Conservation (phyloP, 2,888 invertebrate species). For the Syrphus vitripennis region DNA sequence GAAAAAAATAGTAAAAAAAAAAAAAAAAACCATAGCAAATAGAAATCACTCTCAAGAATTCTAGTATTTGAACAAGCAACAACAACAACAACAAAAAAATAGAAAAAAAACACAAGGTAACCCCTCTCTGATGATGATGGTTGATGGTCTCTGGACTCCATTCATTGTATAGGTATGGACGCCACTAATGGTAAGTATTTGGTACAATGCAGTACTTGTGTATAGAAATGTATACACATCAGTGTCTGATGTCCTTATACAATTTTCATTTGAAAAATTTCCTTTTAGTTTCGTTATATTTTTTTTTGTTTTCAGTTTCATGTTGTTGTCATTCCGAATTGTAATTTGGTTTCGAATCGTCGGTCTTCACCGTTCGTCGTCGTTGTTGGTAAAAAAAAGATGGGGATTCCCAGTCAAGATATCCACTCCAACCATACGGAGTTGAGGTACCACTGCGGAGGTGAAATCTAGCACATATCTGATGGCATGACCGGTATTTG, state of each 20-base stretch:
- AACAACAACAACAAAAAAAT: no score
- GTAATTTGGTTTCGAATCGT: conserved; percentile 44
- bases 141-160: neutral
- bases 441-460: neutral
- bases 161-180: neutral
- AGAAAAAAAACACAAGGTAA: neutral
- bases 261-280: conserved; percentile 6
- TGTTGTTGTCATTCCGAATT: conserved; percentile 52
- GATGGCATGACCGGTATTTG: neutral
- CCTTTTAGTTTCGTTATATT: neutral
- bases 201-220: neutral
- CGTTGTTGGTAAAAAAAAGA: neutral
- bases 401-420: neutral
- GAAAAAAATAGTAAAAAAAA: no score
- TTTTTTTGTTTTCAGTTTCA: neutral
- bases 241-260: neutral
- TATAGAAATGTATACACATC: neutral
- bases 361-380: no score
- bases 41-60: neutral
- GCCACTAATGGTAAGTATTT: neutral
- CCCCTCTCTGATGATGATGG: no score
- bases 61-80: neutral
- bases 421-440: neutral
- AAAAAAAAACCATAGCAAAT: neutral
- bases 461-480: neutral